Conservation (phyloP, 2,797 vertebrate species). For the Melanotaenia parkinsoni region DNA sequence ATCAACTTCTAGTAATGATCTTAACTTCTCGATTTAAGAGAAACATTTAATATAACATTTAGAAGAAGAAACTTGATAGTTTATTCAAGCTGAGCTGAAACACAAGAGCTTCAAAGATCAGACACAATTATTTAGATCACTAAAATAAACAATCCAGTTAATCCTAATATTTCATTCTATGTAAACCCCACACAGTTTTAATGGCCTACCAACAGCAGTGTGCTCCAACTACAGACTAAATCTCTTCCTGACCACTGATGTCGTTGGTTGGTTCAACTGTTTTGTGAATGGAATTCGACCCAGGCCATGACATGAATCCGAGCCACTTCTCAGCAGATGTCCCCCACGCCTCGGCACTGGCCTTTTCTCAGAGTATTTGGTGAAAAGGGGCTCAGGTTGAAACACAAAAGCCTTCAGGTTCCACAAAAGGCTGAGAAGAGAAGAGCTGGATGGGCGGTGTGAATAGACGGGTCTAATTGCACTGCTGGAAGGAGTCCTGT, state of each 20-base stretch:
- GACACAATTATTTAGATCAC: no score
- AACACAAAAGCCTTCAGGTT: conserved; percentile 64
- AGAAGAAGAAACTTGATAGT: no score
- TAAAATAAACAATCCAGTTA: no score
- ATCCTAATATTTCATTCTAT: no score
- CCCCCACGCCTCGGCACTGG: conserved; percentile 61
- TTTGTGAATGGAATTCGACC: conserved; percentile 66
- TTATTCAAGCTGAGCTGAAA: no score
- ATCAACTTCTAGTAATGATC: background rate
- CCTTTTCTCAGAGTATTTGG: conserved; percentile 64
- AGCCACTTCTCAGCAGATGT: conserved; percentile 77
- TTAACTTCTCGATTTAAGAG: background rate
- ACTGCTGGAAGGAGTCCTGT: conserved; percentile 58
- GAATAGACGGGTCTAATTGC: conserved; percentile 74
- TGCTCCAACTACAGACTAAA: conserved; percentile 63
- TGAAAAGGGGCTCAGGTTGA: conserved; percentile 67
- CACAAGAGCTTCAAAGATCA: no score
- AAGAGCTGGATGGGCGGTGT: conserved; percentile 48
- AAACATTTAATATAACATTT: background rate
- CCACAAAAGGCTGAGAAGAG: conserved; percentile 65
- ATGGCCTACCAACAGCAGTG: background rate
- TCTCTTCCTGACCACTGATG: conserved; percentile 64
- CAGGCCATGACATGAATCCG: conserved; percentile 61
- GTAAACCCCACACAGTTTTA: background rate
- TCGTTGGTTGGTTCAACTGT: conserved; percentile 63